Base-by-base conservation (phyloP, 2,888 invertebrate genomes). In the Drosophila kanekoi region DNA sequence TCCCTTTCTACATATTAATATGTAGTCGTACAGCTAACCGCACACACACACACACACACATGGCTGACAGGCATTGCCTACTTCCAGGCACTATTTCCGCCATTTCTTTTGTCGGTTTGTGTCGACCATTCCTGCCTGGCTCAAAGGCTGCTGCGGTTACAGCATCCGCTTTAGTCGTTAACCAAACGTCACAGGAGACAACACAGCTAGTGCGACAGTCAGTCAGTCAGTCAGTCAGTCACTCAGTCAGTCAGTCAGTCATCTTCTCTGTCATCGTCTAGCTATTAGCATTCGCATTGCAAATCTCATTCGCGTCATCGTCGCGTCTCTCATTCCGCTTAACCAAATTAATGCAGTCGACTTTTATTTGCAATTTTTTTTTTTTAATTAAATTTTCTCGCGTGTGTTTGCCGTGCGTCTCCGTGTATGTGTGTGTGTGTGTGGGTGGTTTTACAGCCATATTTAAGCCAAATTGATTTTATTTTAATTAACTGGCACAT, bases 71-170 rank as follows among this genome's bases (percentile, higher is more conserved):
- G n/a, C 44, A 43, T 53, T 89, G 83, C 89, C 83, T 83, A 83
- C 81, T 83, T 83, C 71, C 89, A 75, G 85, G 85, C 83, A 89
- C 83, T 83, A 83, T 83, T 89, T 83, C 89, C 83, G 87, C 85
- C 63, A 38, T 87, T 87, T 78, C 78, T 71, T 84, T 65, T 84
- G 79, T 73, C 79, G 69, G 72, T 73, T 69, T 67, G 71, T 81
- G 85, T 65, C 61, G 61, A 58, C 54, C 54, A 28, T 28, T 28
- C 28, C 8, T 28, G 28, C 28, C 28, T 28, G 28, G 28, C 28
- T 8, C 53, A 66, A 54, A 60, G 61, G 69, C 78, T 77, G 75
- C 81, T 87, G 75, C 47, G 87, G 68, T 79, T 63, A 40, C 72
- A 83, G 41, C 63, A 53, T 57, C 78, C 66, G 70, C 74, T 79